These are phyloP conservation scores for Numenius arquata DNA, from an alignment of 2,113 vertebrate genomes.

Conservation along the genomic window DNA sequence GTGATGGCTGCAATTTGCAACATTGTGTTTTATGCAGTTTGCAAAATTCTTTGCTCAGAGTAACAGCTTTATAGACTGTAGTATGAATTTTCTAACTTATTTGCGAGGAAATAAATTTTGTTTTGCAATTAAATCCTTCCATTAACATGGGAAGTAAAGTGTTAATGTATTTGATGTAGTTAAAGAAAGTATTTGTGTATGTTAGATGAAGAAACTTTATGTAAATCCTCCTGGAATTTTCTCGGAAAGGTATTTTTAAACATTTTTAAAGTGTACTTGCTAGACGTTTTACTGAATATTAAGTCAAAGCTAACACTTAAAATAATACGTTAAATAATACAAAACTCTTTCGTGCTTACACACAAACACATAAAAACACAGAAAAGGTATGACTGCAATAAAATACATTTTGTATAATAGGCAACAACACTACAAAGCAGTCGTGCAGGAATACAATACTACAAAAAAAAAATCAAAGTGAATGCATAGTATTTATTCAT, in stretches of 20 bases:
- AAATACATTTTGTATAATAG: background rate
- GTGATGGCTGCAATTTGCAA: background rate
- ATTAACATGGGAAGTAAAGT: background rate
- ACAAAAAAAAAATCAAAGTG: background rate
- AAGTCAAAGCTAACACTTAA: background rate
- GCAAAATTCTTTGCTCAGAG: constrained; percentile 1
- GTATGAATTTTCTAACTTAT: constrained; percentile 25
- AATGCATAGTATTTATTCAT: background rate
- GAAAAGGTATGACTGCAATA: background rate
- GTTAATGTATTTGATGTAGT: background rate
- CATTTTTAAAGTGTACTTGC: background rate
- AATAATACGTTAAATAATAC: background rate
- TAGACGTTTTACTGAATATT: background rate
- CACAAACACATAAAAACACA: background rate
- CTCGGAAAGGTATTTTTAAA: background rate
- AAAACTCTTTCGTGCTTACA: background rate
- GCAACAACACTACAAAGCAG: background rate
- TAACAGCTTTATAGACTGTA: background rate
- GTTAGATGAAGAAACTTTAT: constrained; percentile 23
- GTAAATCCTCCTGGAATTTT: constrained; percentile 1
- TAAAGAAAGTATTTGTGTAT: background rate
- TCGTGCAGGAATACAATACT: background rate
- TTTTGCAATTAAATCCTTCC: constrained; percentile 34
- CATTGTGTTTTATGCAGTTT: background rate
- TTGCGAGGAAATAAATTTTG: constrained; percentile 11